Evolutionary conservation across 2,888 invertebrate genomes (phyloP).

Genomic region (Xanthorhoe designata): DNA sequence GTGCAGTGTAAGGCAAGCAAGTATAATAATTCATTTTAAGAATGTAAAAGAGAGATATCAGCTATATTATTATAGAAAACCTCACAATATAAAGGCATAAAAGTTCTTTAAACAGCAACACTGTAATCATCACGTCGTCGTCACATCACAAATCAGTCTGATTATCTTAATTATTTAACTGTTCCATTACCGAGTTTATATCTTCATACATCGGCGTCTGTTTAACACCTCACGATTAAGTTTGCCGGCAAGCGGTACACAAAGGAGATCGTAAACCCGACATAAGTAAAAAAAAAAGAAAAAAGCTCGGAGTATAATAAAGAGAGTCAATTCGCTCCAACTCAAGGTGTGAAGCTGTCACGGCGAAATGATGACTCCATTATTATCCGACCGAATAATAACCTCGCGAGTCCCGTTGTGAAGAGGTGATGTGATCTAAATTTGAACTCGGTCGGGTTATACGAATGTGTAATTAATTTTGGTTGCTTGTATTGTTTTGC

Average conservation of each 20-base stretch:
- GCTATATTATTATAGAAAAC: neutral
- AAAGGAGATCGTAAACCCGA: conserved; percentile 75
- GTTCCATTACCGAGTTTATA: conserved; percentile 69
- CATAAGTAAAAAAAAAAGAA: conserved; percentile 59
- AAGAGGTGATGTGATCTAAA: conserved; percentile 68
- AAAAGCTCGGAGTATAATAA: conserved; percentile 66
- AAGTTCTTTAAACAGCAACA: conserved; percentile 9
- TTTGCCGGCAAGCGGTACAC: conserved; percentile 54
- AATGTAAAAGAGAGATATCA: neutral
- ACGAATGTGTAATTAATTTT: conserved; percentile 56
- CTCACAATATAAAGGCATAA: neutral
- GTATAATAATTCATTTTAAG: no score
- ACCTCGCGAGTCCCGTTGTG: conserved; percentile 67
- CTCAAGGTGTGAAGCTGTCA: conserved; percentile 85
- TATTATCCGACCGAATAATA: conserved; percentile 81
- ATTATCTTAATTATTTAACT: conserved; percentile 72
- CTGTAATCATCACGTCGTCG: conserved; percentile 32
- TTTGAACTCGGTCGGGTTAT: conserved; percentile 58
- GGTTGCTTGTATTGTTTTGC: conserved; percentile 48
- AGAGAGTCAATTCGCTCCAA: conserved; percentile 77
- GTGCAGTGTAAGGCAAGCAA: no score
- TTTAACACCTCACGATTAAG: conserved; percentile 73
- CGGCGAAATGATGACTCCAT: conserved; percentile 82
- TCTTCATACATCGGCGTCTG: conserved; percentile 69
- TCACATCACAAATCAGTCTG: conserved; percentile 52